Percentiles rank a stretch among this genome's conserved stretches.
phyloP scores from a whole-genome alignment of 2,888 invertebrate species.

The Megamerina dolium region DNA sequence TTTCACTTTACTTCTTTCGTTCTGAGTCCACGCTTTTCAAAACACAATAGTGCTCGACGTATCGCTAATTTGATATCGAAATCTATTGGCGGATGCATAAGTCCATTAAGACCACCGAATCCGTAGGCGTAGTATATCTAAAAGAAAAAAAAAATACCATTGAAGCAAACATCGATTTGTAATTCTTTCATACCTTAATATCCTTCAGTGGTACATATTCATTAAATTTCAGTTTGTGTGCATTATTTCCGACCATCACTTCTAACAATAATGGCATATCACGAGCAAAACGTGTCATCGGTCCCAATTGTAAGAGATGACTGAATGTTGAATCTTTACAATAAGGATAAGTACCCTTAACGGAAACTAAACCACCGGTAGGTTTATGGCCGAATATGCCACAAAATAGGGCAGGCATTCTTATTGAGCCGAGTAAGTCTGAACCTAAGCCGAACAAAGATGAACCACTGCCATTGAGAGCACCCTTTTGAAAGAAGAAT shows the following conservation, averaged over 20 bases:
- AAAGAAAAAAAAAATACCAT: too few relatives aligned
- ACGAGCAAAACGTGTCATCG: conserved; percentile 70
- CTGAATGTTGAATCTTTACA: conserved; percentile 51
- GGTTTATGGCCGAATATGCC: conserved; percentile 87
- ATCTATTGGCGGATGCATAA: conserved; percentile 30
- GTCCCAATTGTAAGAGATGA: conserved; percentile 59
- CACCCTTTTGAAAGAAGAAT: too few relatives aligned
- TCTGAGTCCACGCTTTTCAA: conserved; percentile 32
- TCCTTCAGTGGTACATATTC: conserved; percentile 52
- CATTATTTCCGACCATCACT: conserved; percentile 56
- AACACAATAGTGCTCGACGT: conserved; percentile 33
- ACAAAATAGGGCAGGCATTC: conserved; percentile 77
- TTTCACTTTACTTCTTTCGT: conserved; percentile 29
- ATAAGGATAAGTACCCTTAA: conserved; percentile 60
- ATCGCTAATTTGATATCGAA: conserved; percentile 36
- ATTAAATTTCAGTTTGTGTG: conserved; percentile 42
- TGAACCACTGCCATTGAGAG: conserved; percentile 68
- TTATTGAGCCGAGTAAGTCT: conserved; percentile 82
- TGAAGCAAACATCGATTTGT: too few relatives aligned
- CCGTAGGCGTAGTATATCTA: conserved; percentile 37
- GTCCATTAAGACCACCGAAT: conserved; percentile 26
- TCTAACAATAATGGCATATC: conserved; percentile 67
- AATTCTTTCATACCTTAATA: conserved; percentile 53
- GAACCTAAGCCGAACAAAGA: conserved; percentile 73
- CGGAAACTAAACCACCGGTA: conserved; percentile 59